Percentiles rank a stretch among this genome's conserved stretches.
Conservation (phyloP, 2,797 vertebrate genomes). For the Xiphophorus birchmanni region DNA sequence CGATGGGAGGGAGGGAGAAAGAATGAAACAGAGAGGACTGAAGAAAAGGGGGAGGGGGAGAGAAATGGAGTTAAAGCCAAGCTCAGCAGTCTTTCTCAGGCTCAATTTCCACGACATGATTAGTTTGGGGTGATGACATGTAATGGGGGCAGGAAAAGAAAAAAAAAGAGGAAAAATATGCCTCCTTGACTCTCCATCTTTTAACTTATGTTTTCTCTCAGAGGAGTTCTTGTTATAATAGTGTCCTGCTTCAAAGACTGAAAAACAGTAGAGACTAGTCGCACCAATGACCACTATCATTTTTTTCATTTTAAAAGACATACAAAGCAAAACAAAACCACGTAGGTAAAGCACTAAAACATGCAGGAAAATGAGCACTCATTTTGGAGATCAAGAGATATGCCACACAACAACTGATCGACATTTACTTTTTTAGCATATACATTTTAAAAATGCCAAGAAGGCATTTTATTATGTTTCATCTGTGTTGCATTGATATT, state of each 20-base stretch:
- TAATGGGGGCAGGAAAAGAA: conserved; percentile 72
- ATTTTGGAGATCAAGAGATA: background rate
- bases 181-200: conserved; percentile 37
- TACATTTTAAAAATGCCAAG: background rate
- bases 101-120: conserved; percentile 81
- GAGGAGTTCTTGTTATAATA: conserved; percentile 57
- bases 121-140: conserved; percentile 77
- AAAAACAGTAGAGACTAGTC: conserved; percentile 54
- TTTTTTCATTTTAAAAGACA: conserved; percentile 20
- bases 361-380: background rate
- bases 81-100: conserved; percentile 77
- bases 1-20: conserved; percentile 47
- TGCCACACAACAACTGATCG: conserved; percentile 47
- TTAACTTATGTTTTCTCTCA: conserved; percentile 43
- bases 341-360: background rate
- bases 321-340: conserved; percentile 5
- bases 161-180: conserved; percentile 53
- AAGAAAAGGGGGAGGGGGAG: conserved; percentile 28
- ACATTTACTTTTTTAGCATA: conserved; percentile 49
- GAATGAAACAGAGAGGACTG: conserved; percentile 22
- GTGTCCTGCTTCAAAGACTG: conserved; percentile 43
- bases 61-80: conserved; percentile 59
- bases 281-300: conserved; percentile 20
- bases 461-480: background rate
- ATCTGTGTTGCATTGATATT: background rate